These are phyloP conservation scores for Leuctra nigra DNA, from an alignment of 2,888 invertebrate genomes.

Conservation along the genomic window DNA sequence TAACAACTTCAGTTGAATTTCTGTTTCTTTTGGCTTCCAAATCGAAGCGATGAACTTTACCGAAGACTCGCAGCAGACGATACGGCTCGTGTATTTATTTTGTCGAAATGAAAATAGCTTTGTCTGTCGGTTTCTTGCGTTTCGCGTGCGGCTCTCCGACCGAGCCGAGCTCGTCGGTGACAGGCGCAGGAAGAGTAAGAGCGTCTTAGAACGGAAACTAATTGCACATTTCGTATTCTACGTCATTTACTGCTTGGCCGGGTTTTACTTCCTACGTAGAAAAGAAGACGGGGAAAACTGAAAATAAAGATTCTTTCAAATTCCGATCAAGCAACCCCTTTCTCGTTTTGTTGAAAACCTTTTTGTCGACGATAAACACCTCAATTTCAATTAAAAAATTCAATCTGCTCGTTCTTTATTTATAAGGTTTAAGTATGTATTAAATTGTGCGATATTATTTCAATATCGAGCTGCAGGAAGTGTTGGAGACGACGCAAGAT, in stretches of 20 bases:
- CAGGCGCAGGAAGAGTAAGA: neutral
- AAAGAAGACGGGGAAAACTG: constrained; percentile 1
- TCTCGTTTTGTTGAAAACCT: neutral
- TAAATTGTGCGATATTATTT: too few relatives aligned
- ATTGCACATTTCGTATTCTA: constrained; percentile 13
- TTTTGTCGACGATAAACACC: neutral
- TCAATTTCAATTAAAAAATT: constrained; percentile 10
- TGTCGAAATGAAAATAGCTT: too few relatives aligned
- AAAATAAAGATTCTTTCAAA: neutral
- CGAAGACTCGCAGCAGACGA: too few relatives aligned
- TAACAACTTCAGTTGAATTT: too few relatives aligned
- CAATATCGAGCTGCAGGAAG: too few relatives aligned
- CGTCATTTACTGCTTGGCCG: neutral
- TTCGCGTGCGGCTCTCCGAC: too few relatives aligned
- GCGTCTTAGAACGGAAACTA: constrained; percentile 8
- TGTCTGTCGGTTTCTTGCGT: too few relatives aligned
- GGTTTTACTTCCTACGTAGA: neutral
- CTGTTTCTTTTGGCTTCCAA: too few relatives aligned
- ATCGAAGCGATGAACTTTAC: too few relatives aligned
- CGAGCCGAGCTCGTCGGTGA: neutral
- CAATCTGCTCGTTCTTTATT: neutral
- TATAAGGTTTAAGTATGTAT: too few relatives aligned
- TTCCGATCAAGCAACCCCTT: constrained; percentile 5
- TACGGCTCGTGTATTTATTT: too few relatives aligned
- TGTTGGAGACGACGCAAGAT: too few relatives aligned